Evolutionary conservation across 92 coral and sea anemone genomes (phyloP), one percentile per base, ranked within the genome.

Genomic region (Micromussa lordhowensis): DNA sequence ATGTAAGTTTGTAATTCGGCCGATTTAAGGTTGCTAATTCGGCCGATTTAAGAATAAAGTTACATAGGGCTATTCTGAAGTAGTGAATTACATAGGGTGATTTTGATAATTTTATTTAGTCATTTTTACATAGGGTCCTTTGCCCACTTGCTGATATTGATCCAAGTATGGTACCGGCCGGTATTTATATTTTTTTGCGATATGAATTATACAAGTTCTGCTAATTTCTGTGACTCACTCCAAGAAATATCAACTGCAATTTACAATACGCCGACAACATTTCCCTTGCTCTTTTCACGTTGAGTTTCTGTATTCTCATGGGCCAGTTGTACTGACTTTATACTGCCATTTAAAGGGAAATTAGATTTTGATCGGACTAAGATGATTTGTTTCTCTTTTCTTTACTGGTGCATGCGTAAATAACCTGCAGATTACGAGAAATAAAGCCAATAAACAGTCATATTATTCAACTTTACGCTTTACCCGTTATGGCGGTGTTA

Each of bases 101-200:
- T n/a, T n/a, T n/a, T n/a, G n/a, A n/a, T n/a, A n/a, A n/a, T n/a
- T n/a, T n/a, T n/a, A n/a, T n/a, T n/a, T n/a, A n/a, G n/a, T n/a
- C n/a, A n/a, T n/a, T n/a, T n/a, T n/a, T n/a, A n/a, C n/a, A n/a
- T n/a, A n/a, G n/a, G n/a, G n/a, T n/a, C n/a, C n/a, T n/a, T n/a
- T n/a, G n/a, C n/a, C n/a, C n/a, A n/a, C n/a, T n/a, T n/a, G n/a
- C n/a, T n/a, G n/a, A n/a, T n/a, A n/a, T n/a, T n/a, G n/a, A n/a
- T n/a, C n/a, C n/a, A n/a, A n/a, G n/a, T n/a, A 68, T 49, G 64
- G 44, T 68, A 82, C 86, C 86, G 8, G 64, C 22, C 10, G 30
- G 16, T 68, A 51, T 49, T 48, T 49, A 69, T 26, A 68, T 40
- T 66, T 38, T n/a, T 49, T 28, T 2, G 19, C 36, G 40, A 61